Percentiles rank a stretch among this genome's conserved stretches.
Conservation (phyloP, 1,140 invertebrate genomes). For the Pseudomyrmex sp. region DNA sequence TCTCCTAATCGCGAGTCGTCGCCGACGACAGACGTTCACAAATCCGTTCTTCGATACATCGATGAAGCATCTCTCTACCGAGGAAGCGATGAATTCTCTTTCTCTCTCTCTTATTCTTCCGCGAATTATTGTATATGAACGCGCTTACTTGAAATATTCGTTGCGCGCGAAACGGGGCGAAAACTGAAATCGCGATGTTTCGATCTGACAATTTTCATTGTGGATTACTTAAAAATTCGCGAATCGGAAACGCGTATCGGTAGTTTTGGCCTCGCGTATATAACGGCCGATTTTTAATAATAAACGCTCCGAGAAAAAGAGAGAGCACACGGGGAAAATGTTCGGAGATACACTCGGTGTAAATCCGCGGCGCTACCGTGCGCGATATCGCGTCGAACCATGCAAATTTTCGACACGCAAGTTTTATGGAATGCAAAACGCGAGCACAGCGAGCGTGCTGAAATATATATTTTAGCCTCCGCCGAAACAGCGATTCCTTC, state of each 20-base stretch:
- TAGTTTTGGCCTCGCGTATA: slow-evolving; percentile 9
- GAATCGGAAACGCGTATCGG: background rate
- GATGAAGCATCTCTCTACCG: background rate
- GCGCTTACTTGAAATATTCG: no score
- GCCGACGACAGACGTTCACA: slow-evolving; percentile 52
- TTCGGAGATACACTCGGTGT: slow-evolving; percentile 24
- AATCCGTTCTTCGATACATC: slow-evolving; percentile 57
- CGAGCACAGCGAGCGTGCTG: slow-evolving; percentile 39
- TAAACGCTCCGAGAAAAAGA: slow-evolving; percentile 14
- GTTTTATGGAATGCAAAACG: slow-evolving; percentile 57
- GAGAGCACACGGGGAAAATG: background rate
- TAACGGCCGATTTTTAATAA: slow-evolving; percentile 54
- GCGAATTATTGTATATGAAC: no score
- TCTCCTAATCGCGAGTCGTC: slow-evolving; percentile 67
- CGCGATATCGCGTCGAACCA: slow-evolving; percentile 54
- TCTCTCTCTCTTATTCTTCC: no score
- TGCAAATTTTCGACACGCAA: slow-evolving; percentile 57
- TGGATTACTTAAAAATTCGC: slow-evolving; percentile 25
- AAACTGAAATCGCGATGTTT: slow-evolving; percentile 26
- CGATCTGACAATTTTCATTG: slow-evolving; percentile 38
- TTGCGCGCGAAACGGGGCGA: slow-evolving; percentile 5
- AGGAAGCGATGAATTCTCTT: background rate
- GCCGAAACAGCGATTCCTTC: slow-evolving; percentile 53
- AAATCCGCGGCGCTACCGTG: slow-evolving; percentile 26
- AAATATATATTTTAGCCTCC: slow-evolving; percentile 52